Percentiles rank a stretch among this genome's conserved stretches.
Conservation (phyloP, 2,797 vertebrate species). For the Muscicapa comitata region DNA sequence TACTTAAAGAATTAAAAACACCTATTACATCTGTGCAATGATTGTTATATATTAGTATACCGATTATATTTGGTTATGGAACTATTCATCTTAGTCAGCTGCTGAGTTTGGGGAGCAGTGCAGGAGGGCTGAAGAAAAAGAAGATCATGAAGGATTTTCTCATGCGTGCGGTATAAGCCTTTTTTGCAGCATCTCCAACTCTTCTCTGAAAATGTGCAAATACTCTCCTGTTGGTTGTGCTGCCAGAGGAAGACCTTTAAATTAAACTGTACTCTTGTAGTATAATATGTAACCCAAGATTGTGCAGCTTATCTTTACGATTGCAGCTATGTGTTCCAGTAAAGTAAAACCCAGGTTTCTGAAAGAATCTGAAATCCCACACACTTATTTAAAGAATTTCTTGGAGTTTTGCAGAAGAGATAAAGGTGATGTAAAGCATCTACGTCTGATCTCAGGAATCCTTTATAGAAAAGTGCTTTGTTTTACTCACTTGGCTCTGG, state of each 20-base stretch:
- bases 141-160: background rate
- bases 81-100: background rate
- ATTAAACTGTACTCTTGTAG: background rate
- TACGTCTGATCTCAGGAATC: background rate
- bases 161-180: background rate
- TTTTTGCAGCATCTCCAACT: background rate
- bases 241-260: background rate
- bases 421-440: background rate
- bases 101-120: accelerated
- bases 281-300: background rate
- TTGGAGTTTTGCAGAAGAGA: background rate
- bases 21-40: background rate
- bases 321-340: background rate
- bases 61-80: background rate
- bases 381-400: background rate
- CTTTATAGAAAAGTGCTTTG: background rate
- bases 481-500: background rate
- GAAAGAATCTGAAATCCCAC: background rate
- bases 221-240: background rate
- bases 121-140: accelerated
- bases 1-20: background rate
- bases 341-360: background rate
- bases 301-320: background rate
- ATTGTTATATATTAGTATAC: background rate
- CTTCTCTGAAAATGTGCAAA: background rate